Evolutionary conservation across 2,888 invertebrate species (phyloP).

Genomic region (Acrocyrtus sp.): DNA sequence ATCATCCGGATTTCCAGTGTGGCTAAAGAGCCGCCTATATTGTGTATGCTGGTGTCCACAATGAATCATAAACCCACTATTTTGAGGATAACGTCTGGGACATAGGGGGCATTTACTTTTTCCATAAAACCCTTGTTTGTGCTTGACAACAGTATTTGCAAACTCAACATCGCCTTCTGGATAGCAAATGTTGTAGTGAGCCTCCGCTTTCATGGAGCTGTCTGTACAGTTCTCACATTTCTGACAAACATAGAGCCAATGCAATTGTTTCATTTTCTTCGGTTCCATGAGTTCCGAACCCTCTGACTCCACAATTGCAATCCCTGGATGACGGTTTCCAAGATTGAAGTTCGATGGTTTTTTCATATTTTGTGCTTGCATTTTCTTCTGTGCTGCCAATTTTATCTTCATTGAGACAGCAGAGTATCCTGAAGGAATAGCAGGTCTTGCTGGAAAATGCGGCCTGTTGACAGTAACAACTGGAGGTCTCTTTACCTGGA

Average conservation of each 20-base stretch:
- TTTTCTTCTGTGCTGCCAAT: conserved; percentile 27
- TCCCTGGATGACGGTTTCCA: conserved; percentile 30
- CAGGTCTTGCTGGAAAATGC: neutral
- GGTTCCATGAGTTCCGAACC: conserved; percentile 49
- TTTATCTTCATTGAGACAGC: conserved; percentile 21
- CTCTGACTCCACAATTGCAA: conserved; percentile 48
- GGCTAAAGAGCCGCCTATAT: conserved; percentile 51
- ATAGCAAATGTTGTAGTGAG: conserved; percentile 56
- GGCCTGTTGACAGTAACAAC: neutral
- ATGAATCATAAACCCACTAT: conserved; percentile 59
- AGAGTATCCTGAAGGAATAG: neutral
- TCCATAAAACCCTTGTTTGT: conserved; percentile 62
- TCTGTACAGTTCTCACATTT: conserved; percentile 58
- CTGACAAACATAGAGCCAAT: conserved; percentile 62
- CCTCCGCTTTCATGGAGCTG: conserved; percentile 52
- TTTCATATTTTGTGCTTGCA: neutral
- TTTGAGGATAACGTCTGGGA: conserved; percentile 54
- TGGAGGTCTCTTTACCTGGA: neutral
- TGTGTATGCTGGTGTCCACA: conserved; percentile 59
- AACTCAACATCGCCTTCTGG: conserved; percentile 46
- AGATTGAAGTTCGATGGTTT: neutral
- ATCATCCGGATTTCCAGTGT: conserved; percentile 48
- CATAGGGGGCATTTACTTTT: conserved; percentile 59
- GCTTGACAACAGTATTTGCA: conserved; percentile 57
- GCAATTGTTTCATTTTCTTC: conserved; percentile 58